A percentile compares a stretch with the other conserved stretches of the same genome.
Conservation (phyloP, 1,140 invertebrate species). For the Oscheius sp. region DNA sequence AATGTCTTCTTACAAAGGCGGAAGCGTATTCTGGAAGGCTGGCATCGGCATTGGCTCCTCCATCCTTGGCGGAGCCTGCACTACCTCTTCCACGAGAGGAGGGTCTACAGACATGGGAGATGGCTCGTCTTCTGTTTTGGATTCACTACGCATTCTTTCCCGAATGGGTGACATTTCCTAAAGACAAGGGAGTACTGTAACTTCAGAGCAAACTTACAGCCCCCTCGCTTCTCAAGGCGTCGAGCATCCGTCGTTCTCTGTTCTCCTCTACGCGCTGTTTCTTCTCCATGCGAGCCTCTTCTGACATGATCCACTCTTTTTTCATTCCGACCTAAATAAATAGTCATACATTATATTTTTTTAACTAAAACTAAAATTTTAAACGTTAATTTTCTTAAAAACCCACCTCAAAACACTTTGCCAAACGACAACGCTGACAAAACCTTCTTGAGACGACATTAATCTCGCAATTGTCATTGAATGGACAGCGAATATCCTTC, state of each 20-base stretch:
- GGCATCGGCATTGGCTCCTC: too few relatives aligned
- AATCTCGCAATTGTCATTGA: slow-evolving; percentile 85
- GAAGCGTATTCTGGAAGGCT: too few relatives aligned
- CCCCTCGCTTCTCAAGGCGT: background rate
- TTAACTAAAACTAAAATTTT: background rate
- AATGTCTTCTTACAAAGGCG: slow-evolving; percentile 1
- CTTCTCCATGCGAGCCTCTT: slow-evolving; percentile 87
- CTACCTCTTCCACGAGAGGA: too few relatives aligned
- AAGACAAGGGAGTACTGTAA: background rate
- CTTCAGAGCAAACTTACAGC: background rate
- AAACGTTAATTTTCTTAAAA: background rate
- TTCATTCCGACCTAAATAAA: slow-evolving; percentile 77
- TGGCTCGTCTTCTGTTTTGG: background rate
- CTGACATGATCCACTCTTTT: slow-evolving; percentile 94
- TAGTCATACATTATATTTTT: background rate
- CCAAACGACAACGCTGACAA: slow-evolving; percentile 89
- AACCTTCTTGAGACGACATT: slow-evolving; percentile 86
- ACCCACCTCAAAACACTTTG: slow-evolving; percentile 77
- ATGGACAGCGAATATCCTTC: slow-evolving; percentile 88
- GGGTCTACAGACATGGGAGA: too few relatives aligned
- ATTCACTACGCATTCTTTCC: background rate
- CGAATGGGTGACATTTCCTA: background rate
- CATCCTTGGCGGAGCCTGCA: too few relatives aligned
- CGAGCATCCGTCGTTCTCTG: slow-evolving; percentile 63
- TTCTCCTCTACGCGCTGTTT: slow-evolving; percentile 88